Evolutionary conservation across 2,888 invertebrate species (phyloP).

Genomic region (Hanleya hanleyi): DNA sequence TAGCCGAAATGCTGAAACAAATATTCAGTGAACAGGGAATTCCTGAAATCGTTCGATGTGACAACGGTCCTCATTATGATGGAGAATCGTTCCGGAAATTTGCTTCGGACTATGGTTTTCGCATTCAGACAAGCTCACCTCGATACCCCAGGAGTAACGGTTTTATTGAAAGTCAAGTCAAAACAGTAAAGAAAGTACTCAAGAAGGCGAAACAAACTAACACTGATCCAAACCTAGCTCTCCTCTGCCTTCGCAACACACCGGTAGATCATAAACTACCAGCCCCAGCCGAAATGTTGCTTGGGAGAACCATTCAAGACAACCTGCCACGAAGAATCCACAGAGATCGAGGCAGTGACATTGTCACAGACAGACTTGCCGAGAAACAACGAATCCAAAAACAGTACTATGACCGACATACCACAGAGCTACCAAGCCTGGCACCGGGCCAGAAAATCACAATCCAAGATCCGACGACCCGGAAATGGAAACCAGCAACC

Average conservation of each 20-base stretch:
- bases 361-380: neutral
- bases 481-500: neutral
- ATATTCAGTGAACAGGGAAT: slow-evolving; percentile 28
- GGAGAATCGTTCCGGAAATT: neutral
- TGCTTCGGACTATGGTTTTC: neutral
- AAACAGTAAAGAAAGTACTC: neutral
- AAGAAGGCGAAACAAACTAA: slow-evolving; percentile 3
- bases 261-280: slow-evolving; percentile 9
- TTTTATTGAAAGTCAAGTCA: slow-evolving; percentile 13
- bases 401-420: neutral
- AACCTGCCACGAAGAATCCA: slow-evolving; percentile 1
- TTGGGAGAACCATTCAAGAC: neutral
- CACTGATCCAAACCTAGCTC: slow-evolving; percentile 3
- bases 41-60: slow-evolving; percentile 24
- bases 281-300: slow-evolving; percentile 1
- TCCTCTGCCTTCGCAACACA: slow-evolving; percentile 1
- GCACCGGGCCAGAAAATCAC: neutral
- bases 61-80: slow-evolving; percentile 38
- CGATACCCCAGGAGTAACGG: slow-evolving; percentile 6
- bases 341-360: neutral
- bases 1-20: neutral
- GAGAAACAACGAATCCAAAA: neutral
- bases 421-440: neutral
- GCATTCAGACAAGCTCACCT: neutral
- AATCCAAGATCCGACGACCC: neutral